Evolutionary conservation across 2,113 vertebrate genomes (phyloP).

Genomic region (human (Homo sapiens)): DNA sequence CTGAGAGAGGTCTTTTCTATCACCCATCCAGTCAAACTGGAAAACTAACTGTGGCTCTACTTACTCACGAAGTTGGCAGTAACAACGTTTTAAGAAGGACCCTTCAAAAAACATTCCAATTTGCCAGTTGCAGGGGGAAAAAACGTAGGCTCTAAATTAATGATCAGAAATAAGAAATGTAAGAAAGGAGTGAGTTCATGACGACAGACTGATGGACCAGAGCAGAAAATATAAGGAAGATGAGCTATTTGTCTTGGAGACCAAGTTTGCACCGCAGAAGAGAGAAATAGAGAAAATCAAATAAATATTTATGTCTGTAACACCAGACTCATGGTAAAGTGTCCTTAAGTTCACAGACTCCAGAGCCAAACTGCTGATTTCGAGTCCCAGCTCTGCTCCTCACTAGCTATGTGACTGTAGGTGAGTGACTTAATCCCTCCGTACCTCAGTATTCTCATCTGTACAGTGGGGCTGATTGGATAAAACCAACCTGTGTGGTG

Average conservation of each 20-base stretch:
- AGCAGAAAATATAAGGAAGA: background rate
- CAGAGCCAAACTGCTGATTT: background rate
- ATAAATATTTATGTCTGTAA: slow-evolving; percentile 20
- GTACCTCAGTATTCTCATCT: background rate
- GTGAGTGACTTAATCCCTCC: background rate
- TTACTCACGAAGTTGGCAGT: background rate
- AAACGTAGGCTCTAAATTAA: background rate
- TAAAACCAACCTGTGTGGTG: background rate
- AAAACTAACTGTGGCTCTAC: background rate
- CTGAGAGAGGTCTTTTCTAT: background rate
- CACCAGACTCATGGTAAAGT: background rate
- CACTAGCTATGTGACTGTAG: background rate
- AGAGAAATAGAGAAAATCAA: slow-evolving; percentile 41
- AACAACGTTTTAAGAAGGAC: background rate
- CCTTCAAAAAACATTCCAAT: background rate
- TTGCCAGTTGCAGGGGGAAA: background rate
- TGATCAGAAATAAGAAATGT: background rate
- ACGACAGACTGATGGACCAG: background rate
- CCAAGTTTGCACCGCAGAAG: background rate
- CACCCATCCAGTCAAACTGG: background rate
- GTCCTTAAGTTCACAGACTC: background rate
- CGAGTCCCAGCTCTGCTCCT: background rate
- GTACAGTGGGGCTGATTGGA: background rate
- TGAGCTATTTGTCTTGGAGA: slow-evolving; percentile 45
- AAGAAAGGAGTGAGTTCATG: background rate